Conservation (phyloP, 2,888 invertebrate species). For the Odontothrips loti region DNA sequence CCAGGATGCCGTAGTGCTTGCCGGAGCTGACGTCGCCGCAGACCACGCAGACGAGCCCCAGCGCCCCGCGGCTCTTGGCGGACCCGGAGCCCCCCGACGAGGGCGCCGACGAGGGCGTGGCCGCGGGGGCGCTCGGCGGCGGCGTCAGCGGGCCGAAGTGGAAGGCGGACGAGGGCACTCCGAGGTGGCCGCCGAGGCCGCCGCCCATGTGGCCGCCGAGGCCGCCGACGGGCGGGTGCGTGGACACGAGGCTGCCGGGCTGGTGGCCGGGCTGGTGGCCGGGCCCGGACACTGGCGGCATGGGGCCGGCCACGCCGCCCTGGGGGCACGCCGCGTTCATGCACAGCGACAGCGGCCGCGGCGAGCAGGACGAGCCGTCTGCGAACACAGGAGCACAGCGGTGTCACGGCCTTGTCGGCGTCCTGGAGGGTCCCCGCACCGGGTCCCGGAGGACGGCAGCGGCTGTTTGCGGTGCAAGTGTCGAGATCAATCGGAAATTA, state of each 20-base stretch:
- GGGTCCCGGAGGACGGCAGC: no score
- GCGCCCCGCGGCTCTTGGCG: conserved; percentile 46
- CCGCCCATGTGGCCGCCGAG: conserved; percentile 46
- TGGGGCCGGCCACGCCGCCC: conserved; percentile 49
- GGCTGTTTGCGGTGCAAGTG: conserved; percentile 23
- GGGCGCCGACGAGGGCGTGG: conserved; percentile 45
- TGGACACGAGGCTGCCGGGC: conserved; percentile 47
- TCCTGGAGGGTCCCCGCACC: conserved; percentile 30
- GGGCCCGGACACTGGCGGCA: background rate
- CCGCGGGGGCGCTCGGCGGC: conserved; percentile 49
- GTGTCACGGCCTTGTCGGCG: conserved; percentile 32
- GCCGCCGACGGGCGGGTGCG: conserved; percentile 49
- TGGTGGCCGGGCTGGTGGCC: background rate
- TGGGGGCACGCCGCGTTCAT: conserved; percentile 50
- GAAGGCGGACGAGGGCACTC: conserved; percentile 34
- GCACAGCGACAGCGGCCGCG: conserved; percentile 57
- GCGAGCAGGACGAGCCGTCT: conserved; percentile 42
- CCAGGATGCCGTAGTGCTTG: conserved; percentile 96
- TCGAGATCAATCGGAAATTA: conserved; percentile 43
- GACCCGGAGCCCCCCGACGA: conserved; percentile 41
- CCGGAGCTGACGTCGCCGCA: conserved; percentile 97
- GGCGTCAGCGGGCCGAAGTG: conserved; percentile 42
- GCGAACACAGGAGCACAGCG: conserved; percentile 14
- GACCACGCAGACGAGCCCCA: conserved; percentile 88
- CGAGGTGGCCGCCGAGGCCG: conserved; percentile 44